Evolutionary conservation across 2,888 invertebrate genomes (phyloP).

Genomic region (Drosophila incognita): DNA sequence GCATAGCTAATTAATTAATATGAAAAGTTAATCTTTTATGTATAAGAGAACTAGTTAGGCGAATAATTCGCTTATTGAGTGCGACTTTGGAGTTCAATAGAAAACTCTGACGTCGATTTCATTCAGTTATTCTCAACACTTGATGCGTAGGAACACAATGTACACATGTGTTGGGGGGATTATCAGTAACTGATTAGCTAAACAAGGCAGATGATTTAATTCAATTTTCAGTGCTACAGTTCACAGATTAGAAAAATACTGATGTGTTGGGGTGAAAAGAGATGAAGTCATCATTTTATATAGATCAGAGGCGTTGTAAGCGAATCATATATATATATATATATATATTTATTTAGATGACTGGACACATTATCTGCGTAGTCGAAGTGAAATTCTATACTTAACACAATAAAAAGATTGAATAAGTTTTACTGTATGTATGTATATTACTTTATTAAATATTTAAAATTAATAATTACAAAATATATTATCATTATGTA

Average conservation of each 20-base stretch:
- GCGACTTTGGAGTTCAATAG: constrained; percentile 20
- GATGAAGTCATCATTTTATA: constrained; percentile 59
- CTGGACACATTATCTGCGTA: neutral
- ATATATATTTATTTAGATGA: constrained; percentile 1
- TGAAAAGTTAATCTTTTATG: neutral
- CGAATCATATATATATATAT: constrained; percentile 3
- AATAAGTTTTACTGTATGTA: constrained; percentile 34
- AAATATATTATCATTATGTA: constrained; percentile 74
- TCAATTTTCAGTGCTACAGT: constrained; percentile 43
- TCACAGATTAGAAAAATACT: constrained; percentile 29
- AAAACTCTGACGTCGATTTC: constrained; percentile 47
- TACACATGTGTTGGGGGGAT: constrained; percentile 23
- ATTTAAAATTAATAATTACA: constrained; percentile 75
- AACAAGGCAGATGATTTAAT: constrained; percentile 60
- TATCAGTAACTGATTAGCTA: constrained; percentile 63
- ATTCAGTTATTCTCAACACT: constrained; percentile 49
- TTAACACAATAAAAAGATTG: neutral
- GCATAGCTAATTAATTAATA: neutral
- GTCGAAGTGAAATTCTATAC: constrained; percentile 9
- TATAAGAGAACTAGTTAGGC: constrained; percentile 1
- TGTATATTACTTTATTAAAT: constrained; percentile 73
- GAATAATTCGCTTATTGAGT: constrained; percentile 9
- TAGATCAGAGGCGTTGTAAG: constrained; percentile 42
- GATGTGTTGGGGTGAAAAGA: constrained; percentile 42
- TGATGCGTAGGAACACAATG: constrained; percentile 38